Evolutionary conservation across 37 sponge, comb jelly and placozoan species (phyloP).

Genomic region (Diacarnus erythraeanus): DNA sequence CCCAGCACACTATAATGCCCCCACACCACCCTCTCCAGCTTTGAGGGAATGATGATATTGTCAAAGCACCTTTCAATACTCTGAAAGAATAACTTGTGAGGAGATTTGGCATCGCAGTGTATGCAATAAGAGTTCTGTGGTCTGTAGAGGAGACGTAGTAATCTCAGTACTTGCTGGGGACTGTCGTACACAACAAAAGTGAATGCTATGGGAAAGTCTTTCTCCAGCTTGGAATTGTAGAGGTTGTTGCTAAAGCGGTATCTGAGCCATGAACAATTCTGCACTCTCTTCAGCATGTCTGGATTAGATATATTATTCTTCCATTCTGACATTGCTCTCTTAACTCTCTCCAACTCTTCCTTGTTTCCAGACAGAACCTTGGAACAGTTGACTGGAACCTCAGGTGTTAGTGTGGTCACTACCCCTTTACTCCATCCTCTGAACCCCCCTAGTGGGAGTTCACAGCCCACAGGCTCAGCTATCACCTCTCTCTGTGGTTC

Average conservation of each 20-base stretch:
- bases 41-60: conserved; percentile 23
- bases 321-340: neutral
- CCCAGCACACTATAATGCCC: conserved; percentile 22
- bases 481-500: no score
- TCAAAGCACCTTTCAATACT: conserved; percentile 5
- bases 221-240: conserved; percentile 10
- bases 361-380: neutral
- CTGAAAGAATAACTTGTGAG: neutral
- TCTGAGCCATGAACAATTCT: neutral
- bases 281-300: neutral
- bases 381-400: conserved; percentile 5
- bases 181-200: neutral
- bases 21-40: conserved; percentile 15
- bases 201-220: conserved; percentile 25
- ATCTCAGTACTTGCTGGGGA: conserved; percentile 20
- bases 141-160: conserved; percentile 17
- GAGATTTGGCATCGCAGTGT: conserved; percentile 22
- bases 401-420: conserved; percentile 14
- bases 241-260: conserved; percentile 7
- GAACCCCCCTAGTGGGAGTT: conserved; percentile 5
- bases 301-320: neutral
- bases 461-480: no score
- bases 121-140: conserved; percentile 38
- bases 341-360: neutral
- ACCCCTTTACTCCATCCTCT: conserved; percentile 11